Evolutionary conservation across 2,797 vertebrate species (phyloP), one percentile per base, ranked within the genome.

Genomic region (Channa striata): DNA sequence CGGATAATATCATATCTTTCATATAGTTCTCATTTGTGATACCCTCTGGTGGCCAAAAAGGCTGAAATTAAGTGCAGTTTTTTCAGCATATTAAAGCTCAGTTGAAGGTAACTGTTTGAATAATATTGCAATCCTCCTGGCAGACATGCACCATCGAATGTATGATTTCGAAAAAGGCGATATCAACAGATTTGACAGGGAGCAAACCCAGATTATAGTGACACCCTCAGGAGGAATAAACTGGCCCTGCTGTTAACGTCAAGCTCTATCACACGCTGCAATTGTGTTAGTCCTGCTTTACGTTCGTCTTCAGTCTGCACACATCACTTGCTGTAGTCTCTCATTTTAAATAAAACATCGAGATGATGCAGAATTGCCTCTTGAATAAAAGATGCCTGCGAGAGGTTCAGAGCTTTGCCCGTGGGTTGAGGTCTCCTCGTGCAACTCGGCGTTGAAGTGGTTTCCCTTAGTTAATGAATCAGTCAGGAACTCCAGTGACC

Each of bases 301-400:
- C 30, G 42, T 62, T 25, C 1, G 72, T 72, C 59, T 75, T 17
- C 17, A 65, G n/a, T 74, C 69, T 30, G 64, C 40, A 14, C 23
- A 12, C 61, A 39, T 71, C 42, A 23, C 67, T 70, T 39, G 39
- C 81, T 72, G 59, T 39, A 48, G 61, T 34, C 48, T 61, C 54
- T 74, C 54, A 10, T 58, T 77, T 59, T 63, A 33, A 81, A 77
- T 74, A 65, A 77, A 80, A 78, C 13, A 81, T 87, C 64, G 53
- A 57, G 48, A 39, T 14, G 50, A 77, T 66, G 72, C 34, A 40
- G 63, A 75, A 74, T 68, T 58, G 52, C 61, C 33, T 64, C 49
- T 44, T 86, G 54, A 81, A 85, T 86, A 78, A 86, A 80, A 72
- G 8, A 80, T 86, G 74, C 19, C 46, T 33, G 47, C 12, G 44